Evolutionary conservation across 2,797 vertebrate genomes (phyloP), one percentile per base, ranked within the genome.

Genomic region (Crocidura indochinensis): DNA sequence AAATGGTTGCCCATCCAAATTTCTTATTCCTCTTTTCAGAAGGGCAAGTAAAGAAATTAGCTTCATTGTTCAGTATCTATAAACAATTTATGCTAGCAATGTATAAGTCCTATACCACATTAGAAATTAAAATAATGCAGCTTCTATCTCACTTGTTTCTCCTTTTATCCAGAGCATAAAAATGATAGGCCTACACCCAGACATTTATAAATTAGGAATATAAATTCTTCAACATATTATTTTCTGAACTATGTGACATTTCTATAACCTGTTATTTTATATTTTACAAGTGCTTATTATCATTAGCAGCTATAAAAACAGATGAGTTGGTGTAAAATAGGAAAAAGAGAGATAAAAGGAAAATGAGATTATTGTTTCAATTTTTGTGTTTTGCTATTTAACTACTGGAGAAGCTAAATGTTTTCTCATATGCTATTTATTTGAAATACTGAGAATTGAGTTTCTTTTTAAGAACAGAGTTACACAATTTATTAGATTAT

Each of bases 341-440:
- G 82, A 11, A 77, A 56, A 75, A 82, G 47, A 71, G 2, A 26
- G 6, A 72, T 53, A 20, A 71, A 82, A 90, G 65, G 1, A 5
- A 5, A 82, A 64, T 75, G 8, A 29, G 90, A 71, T 38, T 74
- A 29, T 56, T 47, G 4, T 77, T 88, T 90, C 68, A n/a, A 90
- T 81, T 68, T 64, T 62, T 67, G 1, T 69, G 56, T 64, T n/a
- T 93, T 47, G 19, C 47, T n/a, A 69, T 86, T 75, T 88, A 60
- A 84, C 75, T 92, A 74, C 38, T 82, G 46, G 46, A 31, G 22
- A n/a, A 26, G 2, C 24, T 62, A 47, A 77, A 77, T 67, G 20
- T 80, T 77, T 84, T 82, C 11, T 46, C 44, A 27, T 49, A 90
- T 65, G 29, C 62, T 84, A 81, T 62, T 87, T n/a, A 65, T 80